Conservation (phyloP, 2,797 vertebrate genomes). For the Etheostoma nigrum region DNA sequence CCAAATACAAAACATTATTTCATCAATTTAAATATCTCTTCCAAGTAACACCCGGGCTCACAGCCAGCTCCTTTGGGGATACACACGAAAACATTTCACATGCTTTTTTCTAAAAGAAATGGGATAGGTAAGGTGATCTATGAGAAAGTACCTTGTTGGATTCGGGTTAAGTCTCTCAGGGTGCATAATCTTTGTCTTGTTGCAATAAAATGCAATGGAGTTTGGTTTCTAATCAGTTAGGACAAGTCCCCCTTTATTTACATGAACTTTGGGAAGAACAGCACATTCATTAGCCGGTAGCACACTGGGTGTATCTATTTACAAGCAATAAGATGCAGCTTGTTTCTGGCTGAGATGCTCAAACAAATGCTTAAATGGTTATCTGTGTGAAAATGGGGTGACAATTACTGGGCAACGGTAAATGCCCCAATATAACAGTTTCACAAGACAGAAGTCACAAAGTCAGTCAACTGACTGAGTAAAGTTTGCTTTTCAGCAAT, state of each 20-base stretch:
- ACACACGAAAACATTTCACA: not conserved
- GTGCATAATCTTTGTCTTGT: slow-evolving; percentile 44
- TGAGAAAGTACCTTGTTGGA: slow-evolving; percentile 59
- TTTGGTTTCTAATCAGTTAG: slow-evolving; percentile 32
- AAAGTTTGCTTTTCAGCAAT: too few relatives aligned
- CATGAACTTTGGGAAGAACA: not conserved
- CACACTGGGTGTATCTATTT: not conserved
- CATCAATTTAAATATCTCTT: not conserved
- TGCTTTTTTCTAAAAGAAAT: slow-evolving; percentile 29
- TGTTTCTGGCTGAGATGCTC: not conserved
- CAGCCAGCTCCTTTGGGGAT: not conserved
- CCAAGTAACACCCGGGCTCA: not conserved
- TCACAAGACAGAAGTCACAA: too few relatives aligned
- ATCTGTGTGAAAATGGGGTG: not conserved
- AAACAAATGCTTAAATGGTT: not conserved
- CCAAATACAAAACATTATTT: slow-evolving; percentile 12
- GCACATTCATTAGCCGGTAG: not conserved
- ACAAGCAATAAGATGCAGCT: not conserved
- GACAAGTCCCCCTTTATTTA: slow-evolving; percentile 13
- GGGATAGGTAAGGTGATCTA: slow-evolving; percentile 65
- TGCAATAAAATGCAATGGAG: slow-evolving; percentile 22
- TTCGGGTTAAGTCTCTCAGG: slow-evolving; percentile 36
- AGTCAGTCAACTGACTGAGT: too few relatives aligned
- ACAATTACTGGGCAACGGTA: too few relatives aligned
- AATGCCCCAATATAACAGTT: too few relatives aligned